phyloP scores from a whole-genome alignment of 2,113 vertebrate species.

The Heliornis fulica region DNA sequence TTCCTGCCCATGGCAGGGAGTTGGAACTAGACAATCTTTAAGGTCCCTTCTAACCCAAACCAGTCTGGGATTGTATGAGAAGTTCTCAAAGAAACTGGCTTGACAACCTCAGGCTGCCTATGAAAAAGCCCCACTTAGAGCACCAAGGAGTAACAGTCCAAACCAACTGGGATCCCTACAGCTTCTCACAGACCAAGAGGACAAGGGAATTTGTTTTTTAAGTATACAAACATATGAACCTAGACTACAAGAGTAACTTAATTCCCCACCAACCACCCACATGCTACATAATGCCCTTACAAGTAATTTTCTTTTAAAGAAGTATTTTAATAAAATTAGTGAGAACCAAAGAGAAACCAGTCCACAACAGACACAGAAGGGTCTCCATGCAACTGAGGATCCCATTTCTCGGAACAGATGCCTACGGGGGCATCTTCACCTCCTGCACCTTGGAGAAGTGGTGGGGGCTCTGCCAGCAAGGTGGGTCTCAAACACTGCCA shows the following conservation, averaged over 20 bases:
- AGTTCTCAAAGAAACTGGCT: neutral
- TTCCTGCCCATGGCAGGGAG: too few relatives aligned
- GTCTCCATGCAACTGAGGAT: neutral
- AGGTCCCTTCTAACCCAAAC: too few relatives aligned
- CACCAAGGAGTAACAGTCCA: slow-evolving; percentile 21
- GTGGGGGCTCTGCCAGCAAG: neutral
- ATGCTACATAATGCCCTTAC: neutral
- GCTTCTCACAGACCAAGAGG: neutral
- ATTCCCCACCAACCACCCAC: neutral
- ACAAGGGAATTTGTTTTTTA: neutral
- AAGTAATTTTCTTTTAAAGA: neutral
- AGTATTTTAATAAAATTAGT: neutral
- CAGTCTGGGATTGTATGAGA: too few relatives aligned
- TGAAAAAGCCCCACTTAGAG: neutral
- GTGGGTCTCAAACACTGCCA: neutral
- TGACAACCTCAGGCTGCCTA: neutral
- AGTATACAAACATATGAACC: neutral
- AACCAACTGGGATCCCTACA: neutral
- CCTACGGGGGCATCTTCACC: neutral
- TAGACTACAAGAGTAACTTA: neutral
- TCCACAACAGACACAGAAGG: neutral
- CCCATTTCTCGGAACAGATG: neutral
- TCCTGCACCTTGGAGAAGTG: neutral
- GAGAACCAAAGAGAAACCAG: neutral
- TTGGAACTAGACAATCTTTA: too few relatives aligned